Conservation (phyloP, 2,888 invertebrate species). For the Troglohyphantes excavatus region DNA sequence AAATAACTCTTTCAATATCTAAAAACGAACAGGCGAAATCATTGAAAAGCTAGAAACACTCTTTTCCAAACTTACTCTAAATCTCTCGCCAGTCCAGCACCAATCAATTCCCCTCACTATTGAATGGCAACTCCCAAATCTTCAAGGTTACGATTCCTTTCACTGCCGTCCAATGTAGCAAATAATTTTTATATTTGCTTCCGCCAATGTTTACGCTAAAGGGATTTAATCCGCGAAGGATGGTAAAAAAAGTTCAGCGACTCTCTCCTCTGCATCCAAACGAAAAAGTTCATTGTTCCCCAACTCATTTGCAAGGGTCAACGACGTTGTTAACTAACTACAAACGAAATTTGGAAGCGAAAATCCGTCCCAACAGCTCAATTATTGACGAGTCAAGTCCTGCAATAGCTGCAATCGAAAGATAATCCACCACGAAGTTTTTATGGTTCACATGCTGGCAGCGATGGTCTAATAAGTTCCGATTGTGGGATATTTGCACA, state of each 20-base stretch:
- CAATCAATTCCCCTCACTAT: not conserved
- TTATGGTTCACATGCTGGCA: constrained; percentile 55
- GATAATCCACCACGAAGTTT: constrained; percentile 63
- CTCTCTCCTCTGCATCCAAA: constrained; percentile 38
- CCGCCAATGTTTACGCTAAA: constrained; percentile 71
- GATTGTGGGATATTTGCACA: constrained; percentile 30
- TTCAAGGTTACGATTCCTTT: constrained; percentile 32
- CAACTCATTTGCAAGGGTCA: constrained; percentile 70
- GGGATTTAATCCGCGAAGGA: constrained; percentile 55
- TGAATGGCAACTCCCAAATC: constrained; percentile 22
- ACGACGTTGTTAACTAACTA: constrained; percentile 72
- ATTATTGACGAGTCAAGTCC: constrained; percentile 45
- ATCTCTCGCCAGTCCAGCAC: not conserved
- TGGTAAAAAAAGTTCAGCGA: constrained; percentile 71
- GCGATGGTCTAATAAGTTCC: constrained; percentile 33
- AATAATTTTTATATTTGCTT: constrained; percentile 43
- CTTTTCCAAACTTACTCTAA: constrained; percentile 4
- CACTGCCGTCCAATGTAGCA: constrained; percentile 20
- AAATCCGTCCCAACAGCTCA: constrained; percentile 57
- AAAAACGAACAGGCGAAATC: not conserved
- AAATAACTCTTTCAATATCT: not conserved
- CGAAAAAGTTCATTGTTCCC: constrained; percentile 73
- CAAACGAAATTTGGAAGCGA: constrained; percentile 37
- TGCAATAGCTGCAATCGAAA: constrained; percentile 58
- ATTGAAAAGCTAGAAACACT: not conserved